A percentile compares a stretch with the other conserved stretches of the same genome.
Conservation (phyloP, 2,113 vertebrate genomes). For the Falco punctatus region DNA sequence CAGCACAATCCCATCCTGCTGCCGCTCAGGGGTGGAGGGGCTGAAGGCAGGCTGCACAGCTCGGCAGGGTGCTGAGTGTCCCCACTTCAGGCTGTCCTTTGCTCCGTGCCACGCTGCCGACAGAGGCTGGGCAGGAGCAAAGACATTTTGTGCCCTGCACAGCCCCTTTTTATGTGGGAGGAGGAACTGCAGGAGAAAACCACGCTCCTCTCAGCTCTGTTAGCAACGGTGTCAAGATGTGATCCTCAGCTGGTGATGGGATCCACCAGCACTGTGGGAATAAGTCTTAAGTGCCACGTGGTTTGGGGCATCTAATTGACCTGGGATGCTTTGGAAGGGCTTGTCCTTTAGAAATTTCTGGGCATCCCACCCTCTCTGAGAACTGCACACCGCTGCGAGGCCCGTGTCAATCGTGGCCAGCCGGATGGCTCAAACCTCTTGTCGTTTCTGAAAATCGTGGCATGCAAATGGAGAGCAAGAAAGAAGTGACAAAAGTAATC, state of each 20-base stretch:
- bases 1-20: background rate
- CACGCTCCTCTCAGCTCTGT: background rate
- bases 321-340: background rate
- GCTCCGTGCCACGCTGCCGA: background rate
- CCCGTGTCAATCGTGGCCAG: background rate
- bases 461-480: background rate
- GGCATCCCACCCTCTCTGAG: background rate
- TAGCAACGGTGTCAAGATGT: background rate
- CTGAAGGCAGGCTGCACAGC: background rate
- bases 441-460: background rate
- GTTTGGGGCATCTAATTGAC: background rate
- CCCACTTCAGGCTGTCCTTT: background rate
- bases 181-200: background rate
- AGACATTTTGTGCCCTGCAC: background rate
- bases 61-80: background rate
- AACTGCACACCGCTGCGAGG: background rate
- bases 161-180: background rate
- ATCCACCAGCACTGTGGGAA: no score
- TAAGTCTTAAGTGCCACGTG: background rate
- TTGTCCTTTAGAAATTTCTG: background rate
- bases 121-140: background rate
- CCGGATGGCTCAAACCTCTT: background rate
- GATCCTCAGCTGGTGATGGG: background rate
- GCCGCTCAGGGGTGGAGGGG: background rate
- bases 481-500: background rate